phyloP scores from a whole-genome alignment of 2,888 invertebrate species.

The Neria commutata region DNA sequence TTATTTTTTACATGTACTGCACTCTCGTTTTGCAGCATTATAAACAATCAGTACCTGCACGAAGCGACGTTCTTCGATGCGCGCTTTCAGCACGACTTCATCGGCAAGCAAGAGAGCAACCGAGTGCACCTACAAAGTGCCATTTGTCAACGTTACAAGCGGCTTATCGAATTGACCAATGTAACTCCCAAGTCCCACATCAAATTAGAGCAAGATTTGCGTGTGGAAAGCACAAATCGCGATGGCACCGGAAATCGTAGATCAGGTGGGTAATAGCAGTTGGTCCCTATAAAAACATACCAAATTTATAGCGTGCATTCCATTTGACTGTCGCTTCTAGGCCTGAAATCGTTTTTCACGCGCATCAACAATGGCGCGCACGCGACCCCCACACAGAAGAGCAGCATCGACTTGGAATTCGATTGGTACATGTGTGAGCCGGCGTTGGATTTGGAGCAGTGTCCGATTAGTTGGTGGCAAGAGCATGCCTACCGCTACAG shows the following conservation, averaged over 20 bases:
- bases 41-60: constrained; percentile 36
- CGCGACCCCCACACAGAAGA: constrained; percentile 23
- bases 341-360: constrained; percentile 42
- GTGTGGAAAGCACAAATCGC: too few relatives aligned
- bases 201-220: constrained; percentile 6
- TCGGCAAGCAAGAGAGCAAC: constrained; percentile 17
- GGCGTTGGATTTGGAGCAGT: constrained; percentile 44
- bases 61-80: constrained; percentile 47
- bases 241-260: constrained; percentile 1
- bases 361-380: constrained; percentile 20
- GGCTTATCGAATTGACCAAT: constrained; percentile 10
- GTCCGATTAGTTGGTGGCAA: constrained; percentile 49
- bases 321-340: too few relatives aligned
- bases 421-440: constrained; percentile 39
- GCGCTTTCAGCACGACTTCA: constrained; percentile 42
- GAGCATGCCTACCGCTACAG: constrained; percentile 38
- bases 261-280: constrained; percentile 24
- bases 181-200: background rate
- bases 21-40: constrained; percentile 28
- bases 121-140: constrained; percentile 9
- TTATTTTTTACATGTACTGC: too few relatives aligned
- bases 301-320: too few relatives aligned
- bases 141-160: constrained; percentile 29
- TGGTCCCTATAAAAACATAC: too few relatives aligned
- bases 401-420: constrained; percentile 40